phyloP scores from a whole-genome alignment of 2,797 vertebrate species.

The Ctenochaetus hawaiiensis region DNA sequence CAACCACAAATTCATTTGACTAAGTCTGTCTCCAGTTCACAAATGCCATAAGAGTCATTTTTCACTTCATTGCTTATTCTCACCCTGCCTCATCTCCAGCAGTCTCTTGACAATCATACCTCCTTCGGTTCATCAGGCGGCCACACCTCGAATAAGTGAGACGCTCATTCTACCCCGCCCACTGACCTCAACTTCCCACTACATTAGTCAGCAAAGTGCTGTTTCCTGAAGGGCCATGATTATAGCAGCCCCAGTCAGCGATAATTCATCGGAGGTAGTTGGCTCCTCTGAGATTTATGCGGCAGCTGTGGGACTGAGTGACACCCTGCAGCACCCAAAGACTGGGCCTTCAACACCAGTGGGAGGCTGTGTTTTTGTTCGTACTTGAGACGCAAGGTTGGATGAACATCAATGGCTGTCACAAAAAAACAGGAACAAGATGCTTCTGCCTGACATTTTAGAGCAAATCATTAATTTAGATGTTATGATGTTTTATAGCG shows the following conservation, averaged over 20 bases:
- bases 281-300: slow-evolving; percentile 40
- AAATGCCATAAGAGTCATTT: background rate
- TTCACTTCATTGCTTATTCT: background rate
- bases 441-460: slow-evolving; percentile 17
- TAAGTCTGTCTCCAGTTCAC: background rate
- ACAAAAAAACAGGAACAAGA: slow-evolving; percentile 9
- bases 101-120: background rate
- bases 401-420: slow-evolving; percentile 15
- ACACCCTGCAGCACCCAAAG: slow-evolving; percentile 49
- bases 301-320: slow-evolving; percentile 39
- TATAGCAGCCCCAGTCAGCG: slow-evolving; percentile 19
- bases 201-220: slow-evolving; percentile 58
- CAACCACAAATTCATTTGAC: too few relatives aligned
- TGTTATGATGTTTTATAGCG: background rate
- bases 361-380: slow-evolving; percentile 42
- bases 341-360: slow-evolving; percentile 14
- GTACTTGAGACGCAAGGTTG: slow-evolving; percentile 32
- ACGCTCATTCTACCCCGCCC: slow-evolving; percentile 3
- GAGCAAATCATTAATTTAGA: background rate
- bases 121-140: slow-evolving; percentile 14
- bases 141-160: slow-evolving; percentile 4
- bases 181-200: slow-evolving; percentile 36
- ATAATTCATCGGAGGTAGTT: slow-evolving; percentile 36
- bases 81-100: background rate
- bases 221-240: slow-evolving; percentile 49